Percentiles rank a stretch among this genome's conserved stretches.
Conservation (phyloP, 2,888 invertebrate genomes). For the Dendrolimus pini region DNA sequence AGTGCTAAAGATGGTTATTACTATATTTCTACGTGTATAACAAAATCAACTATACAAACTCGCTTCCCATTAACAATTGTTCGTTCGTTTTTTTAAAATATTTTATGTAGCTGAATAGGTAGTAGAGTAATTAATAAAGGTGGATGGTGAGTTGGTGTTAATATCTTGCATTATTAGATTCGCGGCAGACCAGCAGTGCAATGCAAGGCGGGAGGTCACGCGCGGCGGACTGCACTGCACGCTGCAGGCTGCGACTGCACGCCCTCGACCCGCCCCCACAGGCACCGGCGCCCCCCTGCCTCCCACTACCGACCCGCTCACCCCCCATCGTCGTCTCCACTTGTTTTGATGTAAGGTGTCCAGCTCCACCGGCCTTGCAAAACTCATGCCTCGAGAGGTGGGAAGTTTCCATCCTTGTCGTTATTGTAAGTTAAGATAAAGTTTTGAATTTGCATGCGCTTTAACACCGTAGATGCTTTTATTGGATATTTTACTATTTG, state of each 20-base stretch:
- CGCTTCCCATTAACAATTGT: too few relatives aligned
- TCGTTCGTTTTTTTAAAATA: too few relatives aligned
- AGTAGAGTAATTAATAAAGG: too few relatives aligned
- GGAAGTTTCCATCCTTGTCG: conserved; percentile 38
- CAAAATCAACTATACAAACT: too few relatives aligned
- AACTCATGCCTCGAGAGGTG: conserved; percentile 41
- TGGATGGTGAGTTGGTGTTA: too few relatives aligned
- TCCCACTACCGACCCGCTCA: conserved; percentile 21
- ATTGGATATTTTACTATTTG: not conserved
- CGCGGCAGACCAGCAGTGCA: conserved; percentile 12
- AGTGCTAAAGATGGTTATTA: too few relatives aligned
- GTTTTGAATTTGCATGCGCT: conserved; percentile 28
- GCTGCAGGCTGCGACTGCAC: conserved; percentile 52
- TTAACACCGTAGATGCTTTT: conserved; percentile 1
- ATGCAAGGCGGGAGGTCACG: conserved; percentile 53
- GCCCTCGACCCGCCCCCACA: conserved; percentile 59
- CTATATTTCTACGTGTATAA: too few relatives aligned
- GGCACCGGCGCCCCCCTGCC: conserved; percentile 29
- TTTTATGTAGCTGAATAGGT: too few relatives aligned
- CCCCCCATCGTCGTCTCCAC: conserved; percentile 43
- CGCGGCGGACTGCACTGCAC: conserved; percentile 24
- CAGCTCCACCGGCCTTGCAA: conserved; percentile 49
- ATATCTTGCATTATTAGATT: conserved; percentile 7
- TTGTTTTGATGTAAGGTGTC: conserved; percentile 74
- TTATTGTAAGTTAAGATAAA: conserved; percentile 29